Evolutionary conservation across 2,888 invertebrate species (phyloP).

Genomic region (Desoria tigrina): DNA sequence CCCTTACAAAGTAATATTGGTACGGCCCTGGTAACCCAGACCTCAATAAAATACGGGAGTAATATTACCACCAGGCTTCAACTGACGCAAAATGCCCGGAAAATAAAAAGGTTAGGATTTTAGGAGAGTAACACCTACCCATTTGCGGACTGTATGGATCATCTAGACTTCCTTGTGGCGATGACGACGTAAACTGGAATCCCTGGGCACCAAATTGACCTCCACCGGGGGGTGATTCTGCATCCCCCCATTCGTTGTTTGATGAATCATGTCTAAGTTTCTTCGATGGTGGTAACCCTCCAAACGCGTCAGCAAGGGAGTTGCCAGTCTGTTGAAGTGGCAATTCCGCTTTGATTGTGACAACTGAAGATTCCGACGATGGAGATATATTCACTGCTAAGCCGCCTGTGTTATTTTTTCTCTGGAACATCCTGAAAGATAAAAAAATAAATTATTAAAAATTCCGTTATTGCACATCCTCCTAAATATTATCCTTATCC

Average conservation of each 20-base stretch:
- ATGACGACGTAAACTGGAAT: constrained; percentile 41
- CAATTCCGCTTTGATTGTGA: constrained; percentile 46
- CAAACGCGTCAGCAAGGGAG: constrained; percentile 39
- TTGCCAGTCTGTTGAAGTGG: constrained; percentile 32
- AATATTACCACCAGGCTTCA: too few species aligned
- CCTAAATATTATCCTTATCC: too few species aligned
- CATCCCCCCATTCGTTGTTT: constrained; percentile 48
- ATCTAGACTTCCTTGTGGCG: constrained; percentile 47
- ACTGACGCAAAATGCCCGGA: too few species aligned
- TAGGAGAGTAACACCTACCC: constrained; percentile 36
- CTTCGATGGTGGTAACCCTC: constrained; percentile 47
- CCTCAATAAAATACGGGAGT: too few species aligned
- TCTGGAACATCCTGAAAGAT: constrained; percentile 48
- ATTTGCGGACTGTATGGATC: constrained; percentile 49
- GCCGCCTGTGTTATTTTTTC: constrained; percentile 44
- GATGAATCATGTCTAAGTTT: constrained; percentile 49
- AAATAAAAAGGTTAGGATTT: background rate
- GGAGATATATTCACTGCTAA: constrained; percentile 41
- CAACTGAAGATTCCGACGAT: constrained; percentile 45
- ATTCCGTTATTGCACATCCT: too few species aligned
- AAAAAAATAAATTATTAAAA: constrained; percentile 11
- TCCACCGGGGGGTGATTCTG: constrained; percentile 42
- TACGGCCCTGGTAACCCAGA: too few species aligned
- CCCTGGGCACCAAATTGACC: constrained; percentile 47
- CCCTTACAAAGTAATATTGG: too few species aligned